A percentile compares a stretch with the other conserved stretches of the same genome.
These are phyloP conservation scores for Tachyglossus aculeatus DNA, from an alignment of 2,797 vertebrate genomes.

Conservation along the genomic window DNA sequence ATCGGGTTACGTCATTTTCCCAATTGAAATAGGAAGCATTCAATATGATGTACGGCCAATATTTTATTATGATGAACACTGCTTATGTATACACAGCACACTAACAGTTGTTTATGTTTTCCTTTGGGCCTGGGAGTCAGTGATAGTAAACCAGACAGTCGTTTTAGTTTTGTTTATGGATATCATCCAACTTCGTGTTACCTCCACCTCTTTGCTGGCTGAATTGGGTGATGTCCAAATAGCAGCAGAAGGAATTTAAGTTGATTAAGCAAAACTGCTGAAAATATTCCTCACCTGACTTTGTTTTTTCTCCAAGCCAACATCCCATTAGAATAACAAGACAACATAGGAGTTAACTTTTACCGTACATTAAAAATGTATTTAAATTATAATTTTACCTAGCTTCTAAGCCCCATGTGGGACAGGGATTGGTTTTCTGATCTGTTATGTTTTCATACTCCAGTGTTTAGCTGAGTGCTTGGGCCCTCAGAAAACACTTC, in stretches of 20 bases:
- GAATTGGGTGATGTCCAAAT: neutral
- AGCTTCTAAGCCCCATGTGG: too few relatives aligned
- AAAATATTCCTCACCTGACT: neutral
- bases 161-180: slow-evolving; percentile 1
- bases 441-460: too few relatives aligned
- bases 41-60: too few relatives aligned
- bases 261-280: neutral
- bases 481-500: too few relatives aligned
- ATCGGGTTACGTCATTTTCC: too few relatives aligned
- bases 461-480: too few relatives aligned
- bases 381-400: too few relatives aligned
- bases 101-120: neutral
- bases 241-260: neutral
- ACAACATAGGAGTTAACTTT: neutral
- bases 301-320: neutral
- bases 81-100: too few relatives aligned
- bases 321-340: neutral
- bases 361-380: too few relatives aligned
- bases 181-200: neutral
- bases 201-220: neutral
- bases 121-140: slow-evolving; percentile 1
- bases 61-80: too few relatives aligned
- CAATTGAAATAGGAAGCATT: too few relatives aligned
- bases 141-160: neutral
- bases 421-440: too few relatives aligned